Conservation (phyloP, 2,113 vertebrate species). For the Siphamia tubifer region DNA sequence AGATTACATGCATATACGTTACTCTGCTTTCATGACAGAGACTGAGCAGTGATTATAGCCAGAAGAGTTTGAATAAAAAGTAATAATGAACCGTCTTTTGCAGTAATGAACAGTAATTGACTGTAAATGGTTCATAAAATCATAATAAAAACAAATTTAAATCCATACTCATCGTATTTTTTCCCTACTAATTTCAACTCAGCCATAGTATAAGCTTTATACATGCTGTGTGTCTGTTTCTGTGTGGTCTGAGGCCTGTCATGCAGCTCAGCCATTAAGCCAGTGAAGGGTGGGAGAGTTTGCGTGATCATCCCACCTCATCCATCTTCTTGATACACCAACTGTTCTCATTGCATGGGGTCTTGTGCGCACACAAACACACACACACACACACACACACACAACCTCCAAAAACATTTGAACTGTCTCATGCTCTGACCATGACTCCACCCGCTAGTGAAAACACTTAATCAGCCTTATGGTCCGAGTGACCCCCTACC, state of each 20-base stretch:
- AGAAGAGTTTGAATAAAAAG: background rate
- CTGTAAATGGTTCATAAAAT: background rate
- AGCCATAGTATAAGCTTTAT: background rate
- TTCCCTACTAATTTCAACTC: background rate
- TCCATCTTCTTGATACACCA: constrained; percentile 59
- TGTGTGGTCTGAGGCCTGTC: constrained; percentile 9
- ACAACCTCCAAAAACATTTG: constrained; percentile 34
- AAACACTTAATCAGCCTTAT: constrained; percentile 68
- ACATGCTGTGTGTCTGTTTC: background rate
- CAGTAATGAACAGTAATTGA: background rate
- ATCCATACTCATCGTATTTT: background rate
- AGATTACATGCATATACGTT: too few species aligned
- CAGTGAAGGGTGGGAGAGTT: background rate
- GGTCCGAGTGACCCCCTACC: constrained; percentile 48
- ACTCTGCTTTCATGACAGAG: too few species aligned
- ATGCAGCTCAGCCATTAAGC: constrained; percentile 34
- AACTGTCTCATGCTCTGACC: constrained; percentile 28
- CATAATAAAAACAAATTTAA: background rate
- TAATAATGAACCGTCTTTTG: background rate
- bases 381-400: background rate
- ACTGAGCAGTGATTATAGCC: constrained; percentile 3
- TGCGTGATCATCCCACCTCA: constrained; percentile 26
- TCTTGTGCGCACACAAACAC: background rate
- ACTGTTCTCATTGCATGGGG: constrained; percentile 59
- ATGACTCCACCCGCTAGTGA: constrained; percentile 16